Evolutionary conservation across 2,797 vertebrate species (phyloP).

Genomic region (Myotis planiceps): DNA sequence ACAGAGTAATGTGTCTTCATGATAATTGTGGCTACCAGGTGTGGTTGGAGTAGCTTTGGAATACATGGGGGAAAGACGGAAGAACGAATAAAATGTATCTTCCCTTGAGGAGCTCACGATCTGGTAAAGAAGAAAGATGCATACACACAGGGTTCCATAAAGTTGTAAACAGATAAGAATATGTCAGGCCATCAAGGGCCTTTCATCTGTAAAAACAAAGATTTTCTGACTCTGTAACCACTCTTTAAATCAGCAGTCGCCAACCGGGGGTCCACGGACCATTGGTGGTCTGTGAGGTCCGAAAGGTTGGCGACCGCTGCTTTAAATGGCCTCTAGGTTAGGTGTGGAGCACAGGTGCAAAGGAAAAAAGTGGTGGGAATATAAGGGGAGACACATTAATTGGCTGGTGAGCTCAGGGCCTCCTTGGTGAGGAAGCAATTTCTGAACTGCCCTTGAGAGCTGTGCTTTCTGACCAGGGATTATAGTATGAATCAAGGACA

Average conservation of each 20-base stretch:
- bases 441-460: neutral
- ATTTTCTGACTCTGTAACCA: neutral
- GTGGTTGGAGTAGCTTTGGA: neutral
- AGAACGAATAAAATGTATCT: neutral
- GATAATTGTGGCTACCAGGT: neutral
- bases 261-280: too few relatives aligned
- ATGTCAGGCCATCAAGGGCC: neutral
- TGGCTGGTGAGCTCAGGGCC: accelerated
- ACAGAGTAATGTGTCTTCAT: neutral
- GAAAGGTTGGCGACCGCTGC: too few relatives aligned
- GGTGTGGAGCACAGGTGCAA: neutral
- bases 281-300: too few relatives aligned
- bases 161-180: neutral
- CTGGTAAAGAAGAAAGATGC: neutral
- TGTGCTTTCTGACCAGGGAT: neutral
- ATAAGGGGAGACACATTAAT: neutral
- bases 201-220: neutral
- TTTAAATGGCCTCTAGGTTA: neutral
- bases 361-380: neutral
- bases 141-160: neutral
- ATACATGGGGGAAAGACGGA: neutral
- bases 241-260: neutral
- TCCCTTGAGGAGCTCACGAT: neutral
- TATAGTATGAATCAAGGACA: neutral
- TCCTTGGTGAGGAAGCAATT: too few relatives aligned